Evolutionary conservation across 1,140 invertebrate genomes (phyloP).

Genomic region (Rhizoglyphus robini): DNA sequence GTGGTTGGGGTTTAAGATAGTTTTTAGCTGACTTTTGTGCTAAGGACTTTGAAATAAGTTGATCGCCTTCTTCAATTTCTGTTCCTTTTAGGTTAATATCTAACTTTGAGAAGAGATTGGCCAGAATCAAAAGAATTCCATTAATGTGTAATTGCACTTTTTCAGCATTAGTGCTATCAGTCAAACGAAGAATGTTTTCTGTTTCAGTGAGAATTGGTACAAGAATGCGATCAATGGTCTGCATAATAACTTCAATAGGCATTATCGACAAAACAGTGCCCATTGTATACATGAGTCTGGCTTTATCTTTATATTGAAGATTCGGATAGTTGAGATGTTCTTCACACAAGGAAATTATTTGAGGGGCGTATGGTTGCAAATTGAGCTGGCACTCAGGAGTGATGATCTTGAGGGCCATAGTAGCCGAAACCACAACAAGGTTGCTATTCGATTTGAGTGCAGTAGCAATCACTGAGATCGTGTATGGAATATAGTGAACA

Average conservation of each 20-base stretch:
- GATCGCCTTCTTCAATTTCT: slow-evolving; percentile 24
- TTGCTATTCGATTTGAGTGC: slow-evolving; percentile 52
- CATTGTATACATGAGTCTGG: slow-evolving; percentile 58
- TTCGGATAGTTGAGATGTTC: slow-evolving; percentile 36
- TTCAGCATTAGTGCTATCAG: slow-evolving; percentile 28
- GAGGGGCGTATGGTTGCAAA: slow-evolving; percentile 53
- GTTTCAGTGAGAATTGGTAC: slow-evolving; percentile 50
- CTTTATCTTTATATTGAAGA: slow-evolving; percentile 48
- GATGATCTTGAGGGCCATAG: slow-evolving; percentile 71
- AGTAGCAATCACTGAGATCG: slow-evolving; percentile 50
- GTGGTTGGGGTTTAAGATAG: slow-evolving; percentile 16
- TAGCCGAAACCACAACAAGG: slow-evolving; percentile 42
- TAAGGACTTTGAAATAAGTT: background rate
- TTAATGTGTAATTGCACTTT: slow-evolving; percentile 30
- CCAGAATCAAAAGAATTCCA: slow-evolving; percentile 50
- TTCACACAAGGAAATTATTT: slow-evolving; percentile 43
- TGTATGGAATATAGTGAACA: slow-evolving; percentile 40
- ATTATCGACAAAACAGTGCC: slow-evolving; percentile 56
- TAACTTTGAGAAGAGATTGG: slow-evolving; percentile 51
- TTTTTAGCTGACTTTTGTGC: background rate
- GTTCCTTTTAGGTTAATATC: slow-evolving; percentile 34
- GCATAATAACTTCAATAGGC: slow-evolving; percentile 46
- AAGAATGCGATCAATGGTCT: slow-evolving; percentile 52
- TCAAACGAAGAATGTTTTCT: slow-evolving; percentile 35
- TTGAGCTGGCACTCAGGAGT: slow-evolving; percentile 56